Conservation (phyloP, 2,113 vertebrate species). For the Sisor rabdophorus region DNA sequence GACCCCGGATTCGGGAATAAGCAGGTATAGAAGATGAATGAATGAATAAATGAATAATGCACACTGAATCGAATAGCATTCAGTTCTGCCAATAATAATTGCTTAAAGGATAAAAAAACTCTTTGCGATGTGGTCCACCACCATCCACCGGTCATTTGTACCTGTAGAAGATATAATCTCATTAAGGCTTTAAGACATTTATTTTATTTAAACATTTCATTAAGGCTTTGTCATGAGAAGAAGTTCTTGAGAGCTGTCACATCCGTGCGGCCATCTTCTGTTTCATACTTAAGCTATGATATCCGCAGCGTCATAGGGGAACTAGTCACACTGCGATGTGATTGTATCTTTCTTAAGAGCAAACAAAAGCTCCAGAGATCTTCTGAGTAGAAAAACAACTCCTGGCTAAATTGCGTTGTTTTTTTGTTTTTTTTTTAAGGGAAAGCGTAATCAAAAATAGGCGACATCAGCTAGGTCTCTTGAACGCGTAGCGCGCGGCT, state of each 20-base stretch:
- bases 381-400: not conserved
- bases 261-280: not conserved
- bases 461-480: slow-evolving; percentile 7
- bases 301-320: slow-evolving; percentile 17
- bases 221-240: slow-evolving; percentile 37
- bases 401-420: not conserved
- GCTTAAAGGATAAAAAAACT: slow-evolving; percentile 20
- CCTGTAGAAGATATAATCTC: slow-evolving; percentile 29
- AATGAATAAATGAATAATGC: too few relatives aligned
- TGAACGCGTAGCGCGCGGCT: slow-evolving; percentile 4
- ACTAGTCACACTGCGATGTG: slow-evolving; percentile 18
- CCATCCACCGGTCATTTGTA: slow-evolving; percentile 47
- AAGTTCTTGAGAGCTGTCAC: slow-evolving; percentile 33
- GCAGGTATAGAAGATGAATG: too few relatives aligned
- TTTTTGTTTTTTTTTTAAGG: not conserved
- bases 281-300: slow-evolving; percentile 31
- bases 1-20: too few relatives aligned
- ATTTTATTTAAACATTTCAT: too few relatives aligned
- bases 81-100: slow-evolving; percentile 6
- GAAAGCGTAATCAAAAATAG: slow-evolving; percentile 25
- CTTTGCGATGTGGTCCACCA: slow-evolving; percentile 4
- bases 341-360: slow-evolving; percentile 32
- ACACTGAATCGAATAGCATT: too few relatives aligned
- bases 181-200: slow-evolving; percentile 30
- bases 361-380: slow-evolving; percentile 22